Evolutionary conservation across 1,140 invertebrate species (phyloP), one percentile per base, ranked within the genome.

Genomic region (Aplysia californica): DNA sequence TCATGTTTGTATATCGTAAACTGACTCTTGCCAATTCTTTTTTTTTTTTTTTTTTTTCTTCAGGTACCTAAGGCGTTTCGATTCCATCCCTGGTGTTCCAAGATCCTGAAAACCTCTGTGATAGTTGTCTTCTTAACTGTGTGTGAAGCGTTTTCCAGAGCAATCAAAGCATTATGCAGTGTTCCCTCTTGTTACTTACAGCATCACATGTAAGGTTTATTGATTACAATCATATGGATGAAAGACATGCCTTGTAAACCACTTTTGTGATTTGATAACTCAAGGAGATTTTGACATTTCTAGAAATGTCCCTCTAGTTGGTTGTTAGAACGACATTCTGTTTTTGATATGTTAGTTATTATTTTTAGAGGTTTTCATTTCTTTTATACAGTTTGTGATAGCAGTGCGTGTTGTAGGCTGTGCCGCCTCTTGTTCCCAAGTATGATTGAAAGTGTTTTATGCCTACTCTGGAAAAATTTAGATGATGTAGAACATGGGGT

Each of bases 31-130:
- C 58, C 10, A 18, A 18, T 61, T n/a, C 26, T 20, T n/a, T n/a
- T 33, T 70, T 69, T 33, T 29, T 0, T 31, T 59, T 0, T 69
- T 0, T 26, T 10, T 29, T 71, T 61, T 41, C 39, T 74, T 23
- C 76, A 77, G 76, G 38, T 74, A 77, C 33, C 1, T 77, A 20
- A 26, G 10, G n/a, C 76, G 36, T 21, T 58, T 77, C 3, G 69
- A 78, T 21, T 26, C 61, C 36, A 64, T 71, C 23, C 70, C 71
- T 39, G 64, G 69, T 10, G 35, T 64, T 3, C 68, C 68, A 38
- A 36, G 6, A n/a, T 44, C 59, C 18, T 72, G 35, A 72, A 29
- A 26, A 21, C 2, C 15, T n/a, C 18, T 21, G 2, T 44, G 59
- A 18, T 64, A 31, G 38, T 23, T 18, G 29, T 35, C 1, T 33